Conservation (phyloP, 2,888 invertebrate genomes). For the Acanthopleura granulata region DNA sequence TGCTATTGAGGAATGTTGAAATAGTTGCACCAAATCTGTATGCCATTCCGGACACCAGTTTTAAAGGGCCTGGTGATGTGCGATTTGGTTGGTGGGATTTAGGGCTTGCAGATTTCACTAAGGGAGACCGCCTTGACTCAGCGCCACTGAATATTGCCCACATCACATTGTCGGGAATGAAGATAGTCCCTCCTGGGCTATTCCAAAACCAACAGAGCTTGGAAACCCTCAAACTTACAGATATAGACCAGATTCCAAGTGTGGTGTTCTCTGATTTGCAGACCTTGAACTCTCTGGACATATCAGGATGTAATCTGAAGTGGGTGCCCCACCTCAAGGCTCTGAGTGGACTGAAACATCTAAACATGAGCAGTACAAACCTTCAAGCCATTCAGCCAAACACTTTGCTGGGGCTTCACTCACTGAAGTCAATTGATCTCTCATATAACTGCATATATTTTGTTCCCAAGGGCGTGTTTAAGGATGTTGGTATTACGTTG, state of each 20-base stretch:
- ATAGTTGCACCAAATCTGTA: background rate
- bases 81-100: background rate
- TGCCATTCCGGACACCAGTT: background rate
- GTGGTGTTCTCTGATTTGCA: background rate
- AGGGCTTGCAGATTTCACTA: too few species aligned
- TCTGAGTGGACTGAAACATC: conserved; percentile 1
- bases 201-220: conserved; percentile 10
- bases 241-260: background rate
- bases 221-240: background rate
- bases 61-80: background rate
- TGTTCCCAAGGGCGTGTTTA: background rate
- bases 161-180: background rate
- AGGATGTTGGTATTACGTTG: background rate
- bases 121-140: background rate
- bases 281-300: conserved; percentile 2
- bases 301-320: background rate
- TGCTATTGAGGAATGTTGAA: background rate
- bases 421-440: background rate
- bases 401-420: background rate
- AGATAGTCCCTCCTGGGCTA: background rate
- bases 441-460: background rate
- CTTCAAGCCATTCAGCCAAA: background rate
- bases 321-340: background rate
- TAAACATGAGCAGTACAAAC: conserved; percentile 11
- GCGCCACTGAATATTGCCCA: background rate